phyloP scores from a whole-genome alignment of 2,888 invertebrate genomes.

The Nephrocerus scutellatus region DNA sequence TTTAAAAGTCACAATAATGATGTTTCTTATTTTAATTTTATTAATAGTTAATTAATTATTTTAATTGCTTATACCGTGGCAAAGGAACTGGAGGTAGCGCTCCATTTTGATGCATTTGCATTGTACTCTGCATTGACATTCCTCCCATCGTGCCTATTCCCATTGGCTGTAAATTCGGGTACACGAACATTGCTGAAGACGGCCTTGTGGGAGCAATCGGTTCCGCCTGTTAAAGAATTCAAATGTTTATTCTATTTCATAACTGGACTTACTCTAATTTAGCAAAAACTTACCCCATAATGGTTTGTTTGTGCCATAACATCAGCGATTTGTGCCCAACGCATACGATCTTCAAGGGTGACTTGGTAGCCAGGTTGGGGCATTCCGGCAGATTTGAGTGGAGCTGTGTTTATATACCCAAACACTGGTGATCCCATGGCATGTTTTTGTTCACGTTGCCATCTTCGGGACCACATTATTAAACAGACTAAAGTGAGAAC shows the following conservation, averaged over 20 bases:
- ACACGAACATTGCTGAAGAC: conserved; percentile 77
- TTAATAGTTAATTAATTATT: conserved; percentile 11
- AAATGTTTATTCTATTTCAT: no score
- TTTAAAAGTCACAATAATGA: background rate
- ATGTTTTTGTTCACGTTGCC: conserved; percentile 83
- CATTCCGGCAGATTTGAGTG: conserved; percentile 59
- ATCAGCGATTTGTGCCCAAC: conserved; percentile 86
- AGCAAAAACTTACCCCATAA: conserved; percentile 67
- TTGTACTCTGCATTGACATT: conserved; percentile 48
- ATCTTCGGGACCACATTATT: conserved; percentile 87
- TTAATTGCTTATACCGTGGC: conserved; percentile 52
- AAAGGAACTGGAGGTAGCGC: conserved; percentile 65
- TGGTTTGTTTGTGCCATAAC: conserved; percentile 81
- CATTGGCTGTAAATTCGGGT: conserved; percentile 55
- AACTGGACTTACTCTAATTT: background rate
- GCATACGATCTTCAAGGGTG: conserved; percentile 69
- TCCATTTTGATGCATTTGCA: conserved; percentile 46
- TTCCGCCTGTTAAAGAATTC: conserved; percentile 61
- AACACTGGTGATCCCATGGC: conserved; percentile 75
- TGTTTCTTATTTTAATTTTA: conserved; percentile 3
- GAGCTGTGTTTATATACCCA: conserved; percentile 74
- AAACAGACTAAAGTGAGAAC: conserved; percentile 77
- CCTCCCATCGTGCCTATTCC: conserved; percentile 43
- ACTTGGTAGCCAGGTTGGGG: conserved; percentile 72
- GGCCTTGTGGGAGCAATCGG: conserved; percentile 67